Percentiles rank a stretch among this genome's conserved stretches.
These are phyloP conservation scores for Catharus ustulatus DNA, from an alignment of 2,797 vertebrate species.

Conservation along the genomic window DNA sequence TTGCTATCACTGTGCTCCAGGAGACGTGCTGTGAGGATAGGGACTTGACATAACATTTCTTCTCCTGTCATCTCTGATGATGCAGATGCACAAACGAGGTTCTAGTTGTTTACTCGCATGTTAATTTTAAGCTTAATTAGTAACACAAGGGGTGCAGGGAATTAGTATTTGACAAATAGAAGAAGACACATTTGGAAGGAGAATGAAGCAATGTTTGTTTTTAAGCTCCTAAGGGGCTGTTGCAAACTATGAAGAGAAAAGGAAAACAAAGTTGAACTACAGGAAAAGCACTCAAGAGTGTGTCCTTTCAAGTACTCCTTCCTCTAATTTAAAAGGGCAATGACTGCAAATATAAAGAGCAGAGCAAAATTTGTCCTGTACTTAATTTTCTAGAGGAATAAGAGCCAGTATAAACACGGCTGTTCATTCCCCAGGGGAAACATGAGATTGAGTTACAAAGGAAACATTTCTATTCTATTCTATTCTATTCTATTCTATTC, in stretches of 20 bases:
- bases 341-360: background rate
- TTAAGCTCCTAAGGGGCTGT: conserved; percentile 26
- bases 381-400: background rate
- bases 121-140: conserved; percentile 69
- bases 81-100: conserved; percentile 33
- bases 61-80: conserved; percentile 46
- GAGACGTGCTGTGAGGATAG: background rate
- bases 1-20: background rate
- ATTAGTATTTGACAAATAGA: conserved; percentile 56
- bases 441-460: background rate
- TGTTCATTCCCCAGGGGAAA: background rate
- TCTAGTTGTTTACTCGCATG: conserved; percentile 52
- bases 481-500: too few relatives aligned
- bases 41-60: conserved; percentile 46
- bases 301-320: background rate
- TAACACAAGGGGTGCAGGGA: conserved; percentile 45
- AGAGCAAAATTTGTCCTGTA: background rate
- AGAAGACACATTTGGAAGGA: conserved; percentile 19
- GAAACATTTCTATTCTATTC: background rate
- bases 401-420: background rate
- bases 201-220: conserved; percentile 20
- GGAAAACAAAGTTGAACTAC: conserved; percentile 16
- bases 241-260: background rate
- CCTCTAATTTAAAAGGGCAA: background rate
- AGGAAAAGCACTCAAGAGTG: background rate